Base-by-base conservation (phyloP, 2,888 invertebrate genomes). In the Loripinus fragilis region DNA sequence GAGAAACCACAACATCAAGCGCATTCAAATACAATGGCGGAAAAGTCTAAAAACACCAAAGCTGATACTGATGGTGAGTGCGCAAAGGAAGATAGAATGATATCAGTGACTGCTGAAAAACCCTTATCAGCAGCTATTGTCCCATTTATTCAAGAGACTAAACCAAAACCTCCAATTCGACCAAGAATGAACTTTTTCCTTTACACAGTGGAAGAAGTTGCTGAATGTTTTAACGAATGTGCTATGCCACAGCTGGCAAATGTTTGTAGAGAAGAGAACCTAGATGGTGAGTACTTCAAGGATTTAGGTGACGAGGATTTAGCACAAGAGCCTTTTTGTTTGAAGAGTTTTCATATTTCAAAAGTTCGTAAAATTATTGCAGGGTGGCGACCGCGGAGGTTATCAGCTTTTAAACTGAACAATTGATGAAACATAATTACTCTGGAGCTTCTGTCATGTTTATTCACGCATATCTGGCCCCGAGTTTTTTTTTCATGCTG, bases 251-350 rank as follows among this genome's bases (percentile, higher is more conserved):
- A 74, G 45, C 70, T 86, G 42, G 84, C 86, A 8, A 50, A 65
- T 33, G 23, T 81, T 0, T 86, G 86, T 68, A 64, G 79, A 20
- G 65, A 76, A 20, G 80, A 84, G 42, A 65, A 78, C 25, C 71
- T 86, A 2, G 84, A 86, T 48, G 86, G 86, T 0, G 69, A 77
- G 25, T 84, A 78, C 70, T 76, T 86, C 30, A 66, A 65, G n/a
- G 70, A 72, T 20, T 48, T 83, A 8, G 77, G 81, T n/a, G 55
- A 52, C 23, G 76, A 74, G 3, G 79, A 82, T 33, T 33, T 86
- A 2, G 35, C 41, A 20, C 38, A 76, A 23, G 81, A 76, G 52
- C 84, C 84, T 17, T 83, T 82, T 60, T 25, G 55, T 10, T 55
- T 86, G 67, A 78, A 75, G 23, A 72, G 74, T 75, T 76, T 82